Base-by-base conservation (phyloP, 2,888 invertebrate species). In the Erebia palarica region DNA sequence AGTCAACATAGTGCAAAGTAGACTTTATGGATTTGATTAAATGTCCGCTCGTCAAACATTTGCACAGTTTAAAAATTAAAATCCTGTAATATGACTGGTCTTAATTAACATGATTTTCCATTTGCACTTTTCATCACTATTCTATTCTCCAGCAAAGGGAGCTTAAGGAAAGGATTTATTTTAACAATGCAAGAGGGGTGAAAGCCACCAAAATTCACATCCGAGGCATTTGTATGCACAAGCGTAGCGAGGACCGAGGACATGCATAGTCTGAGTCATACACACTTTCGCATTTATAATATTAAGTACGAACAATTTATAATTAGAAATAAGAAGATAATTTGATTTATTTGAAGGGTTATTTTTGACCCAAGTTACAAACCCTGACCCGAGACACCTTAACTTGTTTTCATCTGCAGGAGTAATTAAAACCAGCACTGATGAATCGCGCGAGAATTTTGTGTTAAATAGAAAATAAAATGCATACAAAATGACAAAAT, bases 1-100 rank as follows among this genome's bases (percentile, higher is more conserved):
- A 86, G 86, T 87, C 88, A 89, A 90, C 82, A 89, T 77, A 72
- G 79, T 75, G 77, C 77, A 73, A 81, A 80, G 82, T 80, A 83
- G 79, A 82, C 81, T 79, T 85, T 81, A 83, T 85, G 84, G 82
- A 84, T 87, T 84, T 84, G 66, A 73, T 75, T 77, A 74, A 77
- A 76, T 72, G 68, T 68, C 72, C 65, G 63, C 63, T 72, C 18
- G n/a, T 71, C 57, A 69, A 71, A 73, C 67, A 69, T 73, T 73
- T 71, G 71, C 11, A 58, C 51, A 58, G 61, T 65, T 71, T 73
- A 65, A 73, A 73, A 73, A 68, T 73, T 55, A 18, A 55, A 66
- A 57, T 42, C 44, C 66, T 66, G 65, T 66, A 57, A 57, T 66
- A 57, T 57, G 47, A 47, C 47, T 44, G 44, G 57, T 66, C 66